phyloP scores from a whole-genome alignment of 2,113 vertebrate species.

The Casuarius casuarius region DNA sequence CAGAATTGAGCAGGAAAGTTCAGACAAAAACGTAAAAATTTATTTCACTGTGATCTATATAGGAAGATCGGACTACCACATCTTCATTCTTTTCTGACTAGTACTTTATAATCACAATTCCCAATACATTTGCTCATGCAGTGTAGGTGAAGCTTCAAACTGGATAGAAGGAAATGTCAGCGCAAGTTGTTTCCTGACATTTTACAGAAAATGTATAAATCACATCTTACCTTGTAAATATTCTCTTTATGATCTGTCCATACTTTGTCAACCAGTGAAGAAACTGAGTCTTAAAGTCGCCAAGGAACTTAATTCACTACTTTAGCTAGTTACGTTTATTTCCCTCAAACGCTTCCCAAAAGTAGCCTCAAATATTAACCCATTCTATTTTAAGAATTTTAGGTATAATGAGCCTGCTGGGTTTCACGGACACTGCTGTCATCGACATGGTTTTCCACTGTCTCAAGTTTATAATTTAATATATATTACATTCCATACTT shows the following conservation, averaged over 20 bases:
- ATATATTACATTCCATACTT: background rate
- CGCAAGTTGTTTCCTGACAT: background rate
- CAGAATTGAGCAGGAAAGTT: conserved; percentile 43
- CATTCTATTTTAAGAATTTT: background rate
- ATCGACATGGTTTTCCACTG: background rate
- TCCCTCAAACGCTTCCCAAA: conserved; percentile 25
- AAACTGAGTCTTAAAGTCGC: background rate
- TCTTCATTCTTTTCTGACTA: background rate
- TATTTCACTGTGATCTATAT: conserved; percentile 7
- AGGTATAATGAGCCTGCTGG: background rate
- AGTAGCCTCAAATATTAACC: background rate
- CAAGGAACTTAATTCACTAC: background rate
- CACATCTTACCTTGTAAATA: background rate
- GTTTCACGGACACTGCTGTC: background rate
- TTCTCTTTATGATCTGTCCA: background rate
- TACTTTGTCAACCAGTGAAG: background rate
- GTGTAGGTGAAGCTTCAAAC: background rate
- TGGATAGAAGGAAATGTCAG: background rate
- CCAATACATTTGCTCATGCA: background rate
- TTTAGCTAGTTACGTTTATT: background rate
- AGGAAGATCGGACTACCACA: conserved; percentile 19
- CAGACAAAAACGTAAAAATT: conserved; percentile 18
- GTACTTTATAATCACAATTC: conserved; percentile 29
- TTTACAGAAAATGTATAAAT: background rate
- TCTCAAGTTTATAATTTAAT: background rate